Conservation (phyloP, 2,797 vertebrate species). For the Halcyon leucocephala region DNA sequence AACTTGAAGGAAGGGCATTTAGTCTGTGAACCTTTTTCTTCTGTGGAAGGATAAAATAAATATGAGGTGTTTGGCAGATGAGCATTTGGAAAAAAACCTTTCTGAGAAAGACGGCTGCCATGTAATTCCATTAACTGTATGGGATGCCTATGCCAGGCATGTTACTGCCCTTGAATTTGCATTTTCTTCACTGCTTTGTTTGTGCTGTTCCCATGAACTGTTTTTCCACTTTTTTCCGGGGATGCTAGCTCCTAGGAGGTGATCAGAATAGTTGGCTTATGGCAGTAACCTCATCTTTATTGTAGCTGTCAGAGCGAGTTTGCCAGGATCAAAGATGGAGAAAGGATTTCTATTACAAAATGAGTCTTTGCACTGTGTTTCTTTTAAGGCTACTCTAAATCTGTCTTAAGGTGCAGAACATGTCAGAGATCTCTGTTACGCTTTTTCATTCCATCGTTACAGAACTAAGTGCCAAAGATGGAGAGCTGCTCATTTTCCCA, state of each 20-base stretch:
- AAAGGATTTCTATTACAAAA: not conserved
- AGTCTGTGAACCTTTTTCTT: not conserved
- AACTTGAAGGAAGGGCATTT: not conserved
- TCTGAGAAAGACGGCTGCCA: not conserved
- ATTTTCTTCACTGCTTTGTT: not conserved
- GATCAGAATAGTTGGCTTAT: not conserved
- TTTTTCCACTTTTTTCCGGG: not conserved
- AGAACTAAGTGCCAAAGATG: not conserved
- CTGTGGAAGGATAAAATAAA: not conserved
- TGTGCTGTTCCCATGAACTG: not conserved
- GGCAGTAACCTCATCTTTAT: not conserved
- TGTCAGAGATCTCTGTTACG: not conserved
- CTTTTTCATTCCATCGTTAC: constrained; percentile 34
- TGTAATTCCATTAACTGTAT: not conserved
- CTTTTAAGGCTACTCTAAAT: constrained; percentile 2
- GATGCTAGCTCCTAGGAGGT: not conserved
- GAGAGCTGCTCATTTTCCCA: constrained; percentile 7
- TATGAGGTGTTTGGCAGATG: not conserved
- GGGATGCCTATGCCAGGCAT: not conserved
- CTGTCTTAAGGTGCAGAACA: not conserved
- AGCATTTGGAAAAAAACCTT: not conserved
- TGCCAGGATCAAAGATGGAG: not conserved
- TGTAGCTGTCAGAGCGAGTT: constrained; percentile 8
- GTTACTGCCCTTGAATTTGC: not conserved
- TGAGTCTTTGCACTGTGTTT: not conserved